Percentiles rank a stretch among this genome's conserved stretches.
phyloP scores from a whole-genome alignment of 2,113 vertebrate species.

The Stictonetta naevosa region DNA sequence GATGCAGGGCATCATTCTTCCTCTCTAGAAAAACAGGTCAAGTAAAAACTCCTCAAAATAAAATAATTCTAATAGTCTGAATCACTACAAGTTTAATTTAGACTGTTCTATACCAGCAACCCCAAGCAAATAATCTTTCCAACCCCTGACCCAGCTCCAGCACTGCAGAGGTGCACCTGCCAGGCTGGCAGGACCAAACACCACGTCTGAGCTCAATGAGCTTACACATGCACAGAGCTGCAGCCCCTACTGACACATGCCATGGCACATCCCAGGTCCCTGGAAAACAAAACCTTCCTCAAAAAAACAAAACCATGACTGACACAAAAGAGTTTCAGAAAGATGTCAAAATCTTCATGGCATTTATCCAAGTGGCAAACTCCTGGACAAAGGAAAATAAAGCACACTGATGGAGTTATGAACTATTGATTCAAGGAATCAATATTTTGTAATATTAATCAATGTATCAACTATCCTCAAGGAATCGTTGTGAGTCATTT shows the following conservation, averaged over 20 bases:
- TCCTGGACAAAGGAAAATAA: not conserved
- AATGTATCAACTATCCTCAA: no score
- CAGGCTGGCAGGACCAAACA: not conserved
- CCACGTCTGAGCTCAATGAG: not conserved
- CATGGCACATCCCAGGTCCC: not conserved
- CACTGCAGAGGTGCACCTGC: not conserved
- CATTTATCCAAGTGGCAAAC: not conserved
- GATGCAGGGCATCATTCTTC: not conserved
- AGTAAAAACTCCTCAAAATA: not conserved
- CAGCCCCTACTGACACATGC: not conserved
- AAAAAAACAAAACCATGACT: not conserved
- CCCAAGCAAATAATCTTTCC: not conserved
- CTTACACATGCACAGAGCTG: not conserved
- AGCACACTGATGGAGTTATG: not conserved
- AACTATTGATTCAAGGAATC: no score
- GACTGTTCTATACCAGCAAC: not conserved
- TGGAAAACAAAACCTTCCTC: not conserved
- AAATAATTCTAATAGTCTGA: not conserved
- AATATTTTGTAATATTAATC: no score
- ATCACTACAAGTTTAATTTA: not conserved
- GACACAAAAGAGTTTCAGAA: not conserved
- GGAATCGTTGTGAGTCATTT: not conserved
- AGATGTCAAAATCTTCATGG: not conserved
- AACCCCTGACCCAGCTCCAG: not conserved
- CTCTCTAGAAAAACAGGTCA: not conserved